Evolutionary conservation across 2,888 invertebrate genomes (phyloP).

Genomic region (Bombyx huttoni): DNA sequence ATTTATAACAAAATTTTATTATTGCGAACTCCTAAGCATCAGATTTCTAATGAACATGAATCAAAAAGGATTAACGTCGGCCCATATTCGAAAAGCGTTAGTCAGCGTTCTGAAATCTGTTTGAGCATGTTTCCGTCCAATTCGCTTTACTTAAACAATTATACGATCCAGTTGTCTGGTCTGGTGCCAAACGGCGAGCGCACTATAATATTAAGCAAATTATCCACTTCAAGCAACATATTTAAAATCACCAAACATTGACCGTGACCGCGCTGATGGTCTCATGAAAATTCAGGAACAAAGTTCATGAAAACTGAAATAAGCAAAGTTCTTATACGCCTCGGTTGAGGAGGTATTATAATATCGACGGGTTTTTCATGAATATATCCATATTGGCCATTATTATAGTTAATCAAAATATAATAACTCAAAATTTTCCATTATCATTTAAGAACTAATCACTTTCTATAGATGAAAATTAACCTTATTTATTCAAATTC

Average conservation of each 20-base stretch:
- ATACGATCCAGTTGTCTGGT: slow-evolving; percentile 18
- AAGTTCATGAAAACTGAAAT: slow-evolving; percentile 5
- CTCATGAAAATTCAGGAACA: slow-evolving; percentile 14
- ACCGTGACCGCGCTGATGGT: slow-evolving; percentile 16
- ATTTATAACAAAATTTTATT: too few relatives aligned
- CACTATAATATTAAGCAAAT: slow-evolving; percentile 14
- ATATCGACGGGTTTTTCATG: slow-evolving; percentile 25
- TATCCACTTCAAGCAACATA: slow-evolving; percentile 15
- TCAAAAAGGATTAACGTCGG: not conserved
- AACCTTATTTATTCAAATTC: not conserved
- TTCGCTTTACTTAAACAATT: slow-evolving; percentile 15
- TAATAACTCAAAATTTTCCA: too few relatives aligned
- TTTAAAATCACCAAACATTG: slow-evolving; percentile 7
- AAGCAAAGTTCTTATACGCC: slow-evolving; percentile 18
- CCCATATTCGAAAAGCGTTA: not conserved
- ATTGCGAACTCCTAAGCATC: slow-evolving; percentile 2
- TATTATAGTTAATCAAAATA: too few relatives aligned
- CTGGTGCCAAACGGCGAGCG: slow-evolving; percentile 20
- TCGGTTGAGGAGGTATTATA: slow-evolving; percentile 24
- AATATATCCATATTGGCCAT: too few relatives aligned
- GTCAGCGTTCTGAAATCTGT: not conserved
- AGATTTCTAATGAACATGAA: slow-evolving; percentile 1
- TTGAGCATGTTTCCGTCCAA: slow-evolving; percentile 11
- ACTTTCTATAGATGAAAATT: too few relatives aligned
- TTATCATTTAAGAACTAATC: too few relatives aligned